Conservation (phyloP, 2,113 vertebrate genomes). For the Mionectes macconnelli region DNA sequence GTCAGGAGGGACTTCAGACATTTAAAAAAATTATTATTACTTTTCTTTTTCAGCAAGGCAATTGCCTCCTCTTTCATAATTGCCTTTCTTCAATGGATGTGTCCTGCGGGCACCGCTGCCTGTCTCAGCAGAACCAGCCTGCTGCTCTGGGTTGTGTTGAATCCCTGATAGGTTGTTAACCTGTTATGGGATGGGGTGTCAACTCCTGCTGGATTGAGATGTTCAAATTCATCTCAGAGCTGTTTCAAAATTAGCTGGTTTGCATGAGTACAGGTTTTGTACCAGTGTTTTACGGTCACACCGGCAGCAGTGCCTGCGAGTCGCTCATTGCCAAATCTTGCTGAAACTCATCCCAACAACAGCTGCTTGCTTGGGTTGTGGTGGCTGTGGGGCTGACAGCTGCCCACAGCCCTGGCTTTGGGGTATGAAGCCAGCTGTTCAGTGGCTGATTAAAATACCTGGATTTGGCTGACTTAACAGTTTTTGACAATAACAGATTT, state of each 20-base stretch:
- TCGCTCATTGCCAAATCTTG: neutral
- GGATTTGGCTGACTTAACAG: neutral
- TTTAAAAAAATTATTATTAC: neutral
- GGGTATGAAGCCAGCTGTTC: neutral
- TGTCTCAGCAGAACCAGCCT: neutral
- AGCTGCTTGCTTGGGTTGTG: fast-evolving
- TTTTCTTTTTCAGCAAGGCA: neutral
- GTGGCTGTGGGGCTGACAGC: neutral
- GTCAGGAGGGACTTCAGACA: neutral
- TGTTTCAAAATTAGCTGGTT: neutral
- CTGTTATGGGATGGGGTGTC: neutral
- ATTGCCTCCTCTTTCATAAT: neutral
- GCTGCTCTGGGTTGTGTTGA: neutral
- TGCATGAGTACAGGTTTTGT: neutral
- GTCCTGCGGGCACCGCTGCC: fast-evolving
- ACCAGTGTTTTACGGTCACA: neutral
- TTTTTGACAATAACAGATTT: neutral
- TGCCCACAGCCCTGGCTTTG: neutral
- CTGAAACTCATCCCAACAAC: neutral
- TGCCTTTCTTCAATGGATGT: neutral
- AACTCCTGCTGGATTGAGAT: neutral
- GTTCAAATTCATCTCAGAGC: neutral
- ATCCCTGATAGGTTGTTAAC: neutral
- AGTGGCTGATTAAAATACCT: neutral
- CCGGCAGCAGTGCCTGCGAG: fast-evolving